Conservation (phyloP, 2,888 invertebrate species). For the Syrista parreyssii region DNA sequence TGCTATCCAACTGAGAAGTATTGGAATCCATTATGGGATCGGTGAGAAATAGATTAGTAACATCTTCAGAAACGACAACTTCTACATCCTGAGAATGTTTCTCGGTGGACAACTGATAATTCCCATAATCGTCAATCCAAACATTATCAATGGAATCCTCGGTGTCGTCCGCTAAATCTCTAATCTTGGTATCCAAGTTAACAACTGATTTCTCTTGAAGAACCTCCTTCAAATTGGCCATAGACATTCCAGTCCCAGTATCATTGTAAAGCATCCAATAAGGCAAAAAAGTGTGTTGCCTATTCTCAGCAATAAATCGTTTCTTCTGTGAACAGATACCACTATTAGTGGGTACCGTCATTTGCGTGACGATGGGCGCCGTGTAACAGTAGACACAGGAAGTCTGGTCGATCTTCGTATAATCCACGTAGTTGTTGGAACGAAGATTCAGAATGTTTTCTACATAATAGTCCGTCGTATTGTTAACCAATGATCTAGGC, state of each 20-base stretch:
- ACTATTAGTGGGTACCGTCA: slow-evolving; percentile 23
- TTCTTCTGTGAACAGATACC: slow-evolving; percentile 39
- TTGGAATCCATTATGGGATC: background rate
- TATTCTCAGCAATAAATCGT: slow-evolving; percentile 40
- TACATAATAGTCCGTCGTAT: slow-evolving; percentile 26
- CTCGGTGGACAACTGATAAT: background rate
- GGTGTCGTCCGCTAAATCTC: slow-evolving; percentile 26
- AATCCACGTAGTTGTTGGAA: slow-evolving; percentile 34
- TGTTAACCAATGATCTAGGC: slow-evolving; percentile 26
- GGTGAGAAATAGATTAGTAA: background rate
- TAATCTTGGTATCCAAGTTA: slow-evolving; percentile 22
- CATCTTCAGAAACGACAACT: slow-evolving; percentile 26
- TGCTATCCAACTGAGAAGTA: slow-evolving; percentile 15
- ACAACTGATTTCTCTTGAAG: slow-evolving; percentile 19
- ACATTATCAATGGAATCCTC: slow-evolving; percentile 41
- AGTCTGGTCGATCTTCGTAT: slow-evolving; percentile 52
- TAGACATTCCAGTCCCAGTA: slow-evolving; percentile 40
- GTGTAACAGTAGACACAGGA: slow-evolving; percentile 57
- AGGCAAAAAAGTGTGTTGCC: slow-evolving; percentile 51
- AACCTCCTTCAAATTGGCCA: slow-evolving; percentile 35
- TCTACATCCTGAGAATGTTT: slow-evolving; percentile 23
- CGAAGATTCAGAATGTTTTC: slow-evolving; percentile 50
- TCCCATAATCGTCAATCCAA: slow-evolving; percentile 40
- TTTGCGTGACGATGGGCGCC: slow-evolving; percentile 49
- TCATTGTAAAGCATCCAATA: slow-evolving; percentile 51